Base-by-base conservation (phyloP, 2,113 vertebrate species). In the Leptobrachium leishanense region DNA sequence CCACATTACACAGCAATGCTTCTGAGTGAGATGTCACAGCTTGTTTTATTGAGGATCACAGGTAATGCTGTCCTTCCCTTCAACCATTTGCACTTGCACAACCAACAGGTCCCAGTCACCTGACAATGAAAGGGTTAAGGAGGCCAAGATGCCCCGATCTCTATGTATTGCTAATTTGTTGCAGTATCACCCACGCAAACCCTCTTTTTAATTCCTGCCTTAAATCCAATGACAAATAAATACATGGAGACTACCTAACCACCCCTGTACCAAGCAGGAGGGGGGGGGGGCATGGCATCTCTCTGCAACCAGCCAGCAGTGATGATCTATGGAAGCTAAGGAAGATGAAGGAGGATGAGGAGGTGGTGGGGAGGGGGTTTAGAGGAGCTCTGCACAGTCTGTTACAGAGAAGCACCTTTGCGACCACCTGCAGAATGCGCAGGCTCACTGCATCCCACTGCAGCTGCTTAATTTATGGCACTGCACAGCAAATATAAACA, bases 361-460 rank as follows among this genome's bases (percentile, higher is more conserved):
- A n/a, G n/a, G n/a, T n/a, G n/a, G n/a, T n/a, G 68, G 57, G 54
- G 43, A 8, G 8, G 72, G 12, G 68, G 12, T 68, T 15, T 40
- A 62, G 7, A 46, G 44, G 46, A 69, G 78, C 78, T 67, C 43
- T 71, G 79, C 77, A 79, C 75, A 87, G 84, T 44, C 72, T 62
- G 44, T 79, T 76, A 76, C 59, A 74, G 39, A 79, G 84, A 86
- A 85, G 87, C 92, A 93, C 93, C 91, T 90, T 90, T 83, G 78
- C 85, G 93, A 92, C 92, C 95, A 95, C 94, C 95, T 96, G 95
- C 95, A 96, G 94, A 94, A 95, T 93, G 94, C 94, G 92, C 94
- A 93, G 90, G 90, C 91, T 93, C 92, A 83, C 83, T 90, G 84
- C 91, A 90, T 85, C 86, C 84, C 91, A 89, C 94, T 92, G 94